A percentile compares a stretch with the other conserved stretches of the same genome.
phyloP scores from a whole-genome alignment of 2,797 vertebrate genomes.

The Sphenodon punctatus region DNA sequence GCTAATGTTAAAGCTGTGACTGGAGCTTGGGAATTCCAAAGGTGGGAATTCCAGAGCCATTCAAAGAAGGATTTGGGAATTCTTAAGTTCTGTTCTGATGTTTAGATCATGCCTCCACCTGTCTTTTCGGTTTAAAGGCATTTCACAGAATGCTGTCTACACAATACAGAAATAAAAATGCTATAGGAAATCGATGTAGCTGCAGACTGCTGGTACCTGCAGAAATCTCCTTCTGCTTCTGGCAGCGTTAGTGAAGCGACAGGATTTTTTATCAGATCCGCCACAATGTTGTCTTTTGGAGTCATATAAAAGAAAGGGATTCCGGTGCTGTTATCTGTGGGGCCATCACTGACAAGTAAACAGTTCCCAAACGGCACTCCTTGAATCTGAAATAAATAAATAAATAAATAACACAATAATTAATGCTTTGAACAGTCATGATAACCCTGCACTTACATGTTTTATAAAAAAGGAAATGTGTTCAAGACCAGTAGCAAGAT shows the following conservation, averaged over 20 bases:
- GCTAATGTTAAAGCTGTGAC: not conserved
- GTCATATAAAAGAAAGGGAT: conserved; percentile 88
- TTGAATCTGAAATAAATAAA: conserved; percentile 79
- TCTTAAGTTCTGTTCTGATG: not conserved
- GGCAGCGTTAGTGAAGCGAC: conserved; percentile 85
- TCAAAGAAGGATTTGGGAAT: not conserved
- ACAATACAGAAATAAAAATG: not conserved
- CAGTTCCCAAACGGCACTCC: conserved; percentile 89
- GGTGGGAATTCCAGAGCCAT: too few relatives aligned
- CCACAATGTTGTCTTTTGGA: conserved; percentile 81
- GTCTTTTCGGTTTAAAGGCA: not conserved
- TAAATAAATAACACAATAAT: not conserved
- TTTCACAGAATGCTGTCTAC: not conserved
- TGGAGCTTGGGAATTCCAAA: too few relatives aligned
- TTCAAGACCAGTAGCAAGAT: not conserved
- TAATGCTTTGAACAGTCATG: too few relatives aligned
- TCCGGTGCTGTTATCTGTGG: conserved; percentile 87
- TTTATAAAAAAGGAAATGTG: rapidly evolving
- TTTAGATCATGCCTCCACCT: not conserved
- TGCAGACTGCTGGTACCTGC: conserved; percentile 77
- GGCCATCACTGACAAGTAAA: conserved; percentile 88
- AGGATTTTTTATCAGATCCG: conserved; percentile 83
- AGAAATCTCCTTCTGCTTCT: conserved; percentile 86
- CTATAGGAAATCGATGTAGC: not conserved
- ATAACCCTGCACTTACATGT: rapidly evolving